These are phyloP conservation scores for Euura saliciscinereae DNA, from an alignment of 1,140 invertebrate genomes.

Conservation along the genomic window DNA sequence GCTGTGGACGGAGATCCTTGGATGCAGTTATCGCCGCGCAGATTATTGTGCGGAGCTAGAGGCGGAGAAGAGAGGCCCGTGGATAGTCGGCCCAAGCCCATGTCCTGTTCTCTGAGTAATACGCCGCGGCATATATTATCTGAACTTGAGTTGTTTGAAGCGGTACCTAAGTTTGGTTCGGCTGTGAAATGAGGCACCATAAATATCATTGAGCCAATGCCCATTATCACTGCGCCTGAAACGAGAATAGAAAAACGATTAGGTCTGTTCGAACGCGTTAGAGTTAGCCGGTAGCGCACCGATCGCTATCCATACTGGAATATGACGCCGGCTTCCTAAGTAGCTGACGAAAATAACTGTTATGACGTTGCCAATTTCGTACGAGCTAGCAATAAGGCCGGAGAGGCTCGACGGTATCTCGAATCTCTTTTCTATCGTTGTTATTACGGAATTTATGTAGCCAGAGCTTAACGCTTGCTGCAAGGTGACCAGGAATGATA, in stretches of 20 bases:
- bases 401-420: constrained; percentile 93
- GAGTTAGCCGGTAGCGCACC: constrained; percentile 61
- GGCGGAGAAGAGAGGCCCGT: constrained; percentile 71
- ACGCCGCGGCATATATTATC: constrained; percentile 80
- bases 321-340: constrained; percentile 87
- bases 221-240: constrained; percentile 87
- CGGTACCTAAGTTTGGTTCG: constrained; percentile 72
- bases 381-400: constrained; percentile 90
- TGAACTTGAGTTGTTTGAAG: constrained; percentile 69
- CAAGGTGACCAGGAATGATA: constrained; percentile 89
- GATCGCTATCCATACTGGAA: constrained; percentile 93
- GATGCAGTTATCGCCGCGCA: constrained; percentile 81
- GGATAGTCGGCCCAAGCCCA: constrained; percentile 70
- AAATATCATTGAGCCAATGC: constrained; percentile 90
- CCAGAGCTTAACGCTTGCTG: constrained; percentile 89
- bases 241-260: constrained; percentile 24
- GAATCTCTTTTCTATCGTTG: constrained; percentile 95
- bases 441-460: constrained; percentile 94
- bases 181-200: constrained; percentile 92
- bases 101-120: constrained; percentile 74
- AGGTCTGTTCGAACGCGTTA: neutral
- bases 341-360: constrained; percentile 96
- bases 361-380: constrained; percentile 94
- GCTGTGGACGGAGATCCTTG: constrained; percentile 80
- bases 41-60: constrained; percentile 75